Percentiles rank a stretch among this genome's conserved stretches.
Conservation (phyloP, 1,140 invertebrate genomes). For the Ladona fulva region DNA sequence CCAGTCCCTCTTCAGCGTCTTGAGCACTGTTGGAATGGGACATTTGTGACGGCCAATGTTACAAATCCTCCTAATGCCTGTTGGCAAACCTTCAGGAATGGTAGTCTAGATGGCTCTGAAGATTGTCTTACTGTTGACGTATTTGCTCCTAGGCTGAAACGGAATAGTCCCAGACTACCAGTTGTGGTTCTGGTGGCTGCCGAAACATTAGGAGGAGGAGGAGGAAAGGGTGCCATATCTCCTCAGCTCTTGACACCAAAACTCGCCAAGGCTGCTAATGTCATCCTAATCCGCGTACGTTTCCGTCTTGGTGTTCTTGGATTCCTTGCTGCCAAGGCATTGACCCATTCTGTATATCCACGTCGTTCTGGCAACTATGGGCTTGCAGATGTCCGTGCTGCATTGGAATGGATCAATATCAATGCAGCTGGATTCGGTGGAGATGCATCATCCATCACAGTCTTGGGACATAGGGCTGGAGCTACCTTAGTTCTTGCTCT, state of each 20-base stretch:
- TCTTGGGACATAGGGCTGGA: constrained; percentile 71
- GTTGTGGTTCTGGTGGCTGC: constrained; percentile 75
- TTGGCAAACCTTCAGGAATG: constrained; percentile 54
- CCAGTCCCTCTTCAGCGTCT: constrained; percentile 55
- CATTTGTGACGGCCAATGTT: constrained; percentile 35
- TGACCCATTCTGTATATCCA: constrained; percentile 59
- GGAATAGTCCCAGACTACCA: constrained; percentile 55
- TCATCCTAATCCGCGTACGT: neutral
- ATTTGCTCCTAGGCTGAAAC: constrained; percentile 37
- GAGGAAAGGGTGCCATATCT: neutral
- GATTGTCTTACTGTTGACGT: constrained; percentile 75
- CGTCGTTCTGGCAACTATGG: constrained; percentile 76
- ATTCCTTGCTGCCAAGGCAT: constrained; percentile 59
- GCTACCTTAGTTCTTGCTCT: constrained; percentile 67
- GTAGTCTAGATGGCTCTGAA: constrained; percentile 56
- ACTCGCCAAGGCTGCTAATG: neutral
- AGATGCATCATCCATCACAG: constrained; percentile 56
- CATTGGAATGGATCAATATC: constrained; percentile 67
- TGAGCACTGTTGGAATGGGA: constrained; percentile 72
- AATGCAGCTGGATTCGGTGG: constrained; percentile 79
- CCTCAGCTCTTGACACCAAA: neutral
- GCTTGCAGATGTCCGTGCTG: constrained; percentile 68
- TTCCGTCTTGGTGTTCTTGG: constrained; percentile 60
- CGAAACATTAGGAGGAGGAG: constrained; percentile 59
- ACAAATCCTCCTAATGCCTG: constrained; percentile 42